phyloP scores from a whole-genome alignment of 2,113 vertebrate species.

The Ceuthmochares aereus region DNA sequence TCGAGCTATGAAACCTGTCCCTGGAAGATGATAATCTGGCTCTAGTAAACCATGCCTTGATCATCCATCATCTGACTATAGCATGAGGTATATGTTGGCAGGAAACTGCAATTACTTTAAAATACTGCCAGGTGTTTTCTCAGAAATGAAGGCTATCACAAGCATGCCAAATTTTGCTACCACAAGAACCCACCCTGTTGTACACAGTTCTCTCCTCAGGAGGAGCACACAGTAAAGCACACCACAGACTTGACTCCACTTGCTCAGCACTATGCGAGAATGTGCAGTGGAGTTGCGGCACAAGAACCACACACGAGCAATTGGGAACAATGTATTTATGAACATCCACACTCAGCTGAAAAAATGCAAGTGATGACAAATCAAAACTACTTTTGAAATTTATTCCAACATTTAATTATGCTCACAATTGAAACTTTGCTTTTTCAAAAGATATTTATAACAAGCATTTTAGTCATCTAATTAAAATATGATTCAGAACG shows the following conservation, averaged over 20 bases:
- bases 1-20: not conserved
- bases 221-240: not conserved
- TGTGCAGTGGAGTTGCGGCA: rapidly evolving
- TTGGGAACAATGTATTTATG: not conserved
- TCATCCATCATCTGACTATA: not conserved
- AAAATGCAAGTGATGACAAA: not conserved
- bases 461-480: conserved; percentile 21
- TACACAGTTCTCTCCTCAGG: not conserved
- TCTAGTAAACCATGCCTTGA: not conserved
- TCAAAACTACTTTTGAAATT: conserved; percentile 12
- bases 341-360: not conserved
- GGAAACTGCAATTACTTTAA: not conserved
- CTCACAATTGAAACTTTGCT: not conserved
- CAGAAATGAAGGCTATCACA: not conserved
- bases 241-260: not conserved
- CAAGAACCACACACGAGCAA: not conserved
- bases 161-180: not conserved
- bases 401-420: not conserved
- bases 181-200: not conserved
- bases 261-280: not conserved
- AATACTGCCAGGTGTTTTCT: not conserved
- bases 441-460: conserved; percentile 8
- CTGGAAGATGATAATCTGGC: not conserved
- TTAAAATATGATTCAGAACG: conserved; percentile 11
- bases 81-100: not conserved